Evolutionary conservation across 2,797 vertebrate genomes (phyloP).

Genomic region (Scyliorhinus canicula): DNA sequence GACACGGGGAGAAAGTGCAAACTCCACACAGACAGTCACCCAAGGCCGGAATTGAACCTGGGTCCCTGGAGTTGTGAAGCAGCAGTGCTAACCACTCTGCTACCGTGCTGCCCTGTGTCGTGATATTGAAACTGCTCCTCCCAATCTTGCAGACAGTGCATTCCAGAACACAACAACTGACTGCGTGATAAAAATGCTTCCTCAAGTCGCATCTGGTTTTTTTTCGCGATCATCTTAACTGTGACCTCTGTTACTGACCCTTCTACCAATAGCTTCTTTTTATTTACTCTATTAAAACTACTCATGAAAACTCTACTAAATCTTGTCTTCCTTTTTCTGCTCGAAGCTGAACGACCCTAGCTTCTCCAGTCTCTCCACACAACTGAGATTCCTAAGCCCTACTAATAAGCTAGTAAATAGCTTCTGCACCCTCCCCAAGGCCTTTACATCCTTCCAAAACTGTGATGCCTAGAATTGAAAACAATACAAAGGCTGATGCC

Average conservation of each 20-base stretch:
- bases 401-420: neutral
- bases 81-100: too few species aligned
- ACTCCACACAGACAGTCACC: too few species aligned
- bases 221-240: neutral
- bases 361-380: neutral
- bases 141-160: neutral
- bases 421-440: neutral
- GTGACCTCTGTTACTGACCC: neutral
- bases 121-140: neutral
- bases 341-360: neutral
- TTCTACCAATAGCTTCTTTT: neutral
- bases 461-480: neutral
- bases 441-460: neutral
- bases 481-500: neutral
- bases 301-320: neutral
- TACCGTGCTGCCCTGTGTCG: too few species aligned
- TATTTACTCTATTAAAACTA: neutral
- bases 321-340: neutral
- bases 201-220: neutral
- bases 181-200: neutral
- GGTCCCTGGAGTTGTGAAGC: too few species aligned
- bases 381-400: neutral
- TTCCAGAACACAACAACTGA: neutral
- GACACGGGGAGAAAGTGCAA: too few species aligned
- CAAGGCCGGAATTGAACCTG: too few species aligned